These are phyloP conservation scores for Gandaritis pyraliata DNA, from an alignment of 2,888 invertebrate genomes.

Conservation along the genomic window DNA sequence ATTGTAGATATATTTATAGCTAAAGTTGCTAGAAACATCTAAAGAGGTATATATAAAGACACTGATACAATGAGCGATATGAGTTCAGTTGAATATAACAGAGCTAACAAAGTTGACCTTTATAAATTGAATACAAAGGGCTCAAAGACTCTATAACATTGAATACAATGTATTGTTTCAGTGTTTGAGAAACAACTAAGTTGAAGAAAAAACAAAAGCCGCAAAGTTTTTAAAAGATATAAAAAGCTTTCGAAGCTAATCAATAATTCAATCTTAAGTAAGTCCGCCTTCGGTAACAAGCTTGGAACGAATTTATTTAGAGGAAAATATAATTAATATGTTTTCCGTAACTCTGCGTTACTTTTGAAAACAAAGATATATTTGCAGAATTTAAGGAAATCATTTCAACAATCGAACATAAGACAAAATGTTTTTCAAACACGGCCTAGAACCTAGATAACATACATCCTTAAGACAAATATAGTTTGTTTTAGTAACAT, in stretches of 20 bases:
- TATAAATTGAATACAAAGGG: background rate
- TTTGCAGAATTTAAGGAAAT: no score
- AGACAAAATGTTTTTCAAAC: no score
- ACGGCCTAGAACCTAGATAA: no score
- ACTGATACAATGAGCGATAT: background rate
- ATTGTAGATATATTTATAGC: no score
- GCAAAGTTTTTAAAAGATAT: conserved; percentile 18
- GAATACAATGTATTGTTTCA: conserved; percentile 22
- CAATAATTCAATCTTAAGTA: conserved; percentile 34
- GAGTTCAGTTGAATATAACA: background rate
- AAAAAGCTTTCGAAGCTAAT: conserved; percentile 29
- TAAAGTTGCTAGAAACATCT: background rate
- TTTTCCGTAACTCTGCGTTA: background rate
- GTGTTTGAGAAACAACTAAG: conserved; percentile 26
- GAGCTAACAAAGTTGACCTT: background rate
- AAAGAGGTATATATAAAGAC: background rate
- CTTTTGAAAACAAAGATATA: background rate
- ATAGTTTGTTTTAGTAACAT: background rate
- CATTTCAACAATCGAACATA: no score
- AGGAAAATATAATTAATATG: conserved; percentile 36
- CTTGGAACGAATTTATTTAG: conserved; percentile 33
- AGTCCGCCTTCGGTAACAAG: conserved; percentile 32
- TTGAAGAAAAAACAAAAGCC: conserved; percentile 17
- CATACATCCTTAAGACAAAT: background rate
- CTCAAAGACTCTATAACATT: conserved; percentile 4